Evolutionary conservation across 1,140 invertebrate species (phyloP), one percentile per base, ranked within the genome.

Genomic region (Drepana arcuata): DNA sequence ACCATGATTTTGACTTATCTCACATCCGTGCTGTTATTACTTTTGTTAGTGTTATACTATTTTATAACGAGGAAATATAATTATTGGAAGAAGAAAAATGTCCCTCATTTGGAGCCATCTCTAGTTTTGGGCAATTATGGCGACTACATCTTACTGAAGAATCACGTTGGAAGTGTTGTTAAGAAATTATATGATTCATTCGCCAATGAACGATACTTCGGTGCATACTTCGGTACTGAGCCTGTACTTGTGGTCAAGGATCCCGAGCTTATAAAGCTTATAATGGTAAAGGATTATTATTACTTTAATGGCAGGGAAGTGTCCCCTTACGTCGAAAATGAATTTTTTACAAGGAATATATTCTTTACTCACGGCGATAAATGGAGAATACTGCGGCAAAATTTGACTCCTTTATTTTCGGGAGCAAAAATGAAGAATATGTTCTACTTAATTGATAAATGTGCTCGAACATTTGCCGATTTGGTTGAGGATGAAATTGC

Each of bases 321-420:
- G 1, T 24, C 34, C 5, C 16, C 32, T 1, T 34, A 48, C 30
- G 12, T 15, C 6, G 1, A 10, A 2, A 27, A 18, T 6, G 44
- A 48, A 27, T 5, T 37, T 5, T 15, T 33, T 5, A 48, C 44
- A 3, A 14, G 16, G 10, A 41, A 38, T 11, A 2, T 48, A 1
- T 41, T 83, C 10, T 49, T 55, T 14, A 21, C 61, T 4, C 33
- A 42, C 0, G 78, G 74, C 1, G 62, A 80, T n/a, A 50, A 68
- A 13, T 89, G 88, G 88, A 85, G 84, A 51, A 48, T 81, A 10
- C 51, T 87, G 2, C 54, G 88, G 26, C 55, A 68, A 13, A 86
- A 88, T 32, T 57, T 88, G 16, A 85, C 84, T 4, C 88, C 88
- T 2, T 82, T 85, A 2, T 90, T 89, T 52, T 84, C 86, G 2